Evolutionary conservation across 2,888 invertebrate genomes (phyloP).

Genomic region (Clepsis dumicolana): DNA sequence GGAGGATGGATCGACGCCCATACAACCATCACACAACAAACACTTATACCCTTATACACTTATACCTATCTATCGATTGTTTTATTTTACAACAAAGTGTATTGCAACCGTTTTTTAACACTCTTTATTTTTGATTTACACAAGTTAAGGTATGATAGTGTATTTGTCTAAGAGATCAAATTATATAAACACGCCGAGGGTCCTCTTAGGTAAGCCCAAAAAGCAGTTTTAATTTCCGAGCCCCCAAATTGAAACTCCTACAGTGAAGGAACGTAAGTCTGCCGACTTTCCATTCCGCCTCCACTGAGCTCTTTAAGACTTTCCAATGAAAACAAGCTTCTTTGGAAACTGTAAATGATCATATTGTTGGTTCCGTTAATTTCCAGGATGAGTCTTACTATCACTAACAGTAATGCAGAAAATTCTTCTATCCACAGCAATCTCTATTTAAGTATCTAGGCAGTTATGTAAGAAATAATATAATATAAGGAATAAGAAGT

Average conservation of each 20-base stretch:
- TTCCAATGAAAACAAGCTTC: conserved; percentile 33
- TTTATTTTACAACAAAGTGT: too few relatives aligned
- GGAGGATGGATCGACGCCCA: too few relatives aligned
- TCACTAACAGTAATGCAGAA: too few relatives aligned
- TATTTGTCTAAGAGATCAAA: not conserved
- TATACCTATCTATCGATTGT: too few relatives aligned
- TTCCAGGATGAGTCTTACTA: not conserved
- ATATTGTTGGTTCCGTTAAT: conserved; percentile 8
- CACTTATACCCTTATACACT: too few relatives aligned
- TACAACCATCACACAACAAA: too few relatives aligned
- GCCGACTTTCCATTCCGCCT: conserved; percentile 27
- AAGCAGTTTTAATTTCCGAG: conserved; percentile 28
- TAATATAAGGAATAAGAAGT: too few relatives aligned
- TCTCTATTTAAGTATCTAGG: too few relatives aligned
- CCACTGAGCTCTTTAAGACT: conserved; percentile 36
- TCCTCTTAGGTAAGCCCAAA: conserved; percentile 10
- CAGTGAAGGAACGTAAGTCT: conserved; percentile 32
- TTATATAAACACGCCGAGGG: conserved; percentile 5
- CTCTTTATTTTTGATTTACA: too few relatives aligned
- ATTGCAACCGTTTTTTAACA: too few relatives aligned
- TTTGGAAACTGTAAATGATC: conserved; percentile 26
- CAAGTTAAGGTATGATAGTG: not conserved
- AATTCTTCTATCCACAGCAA: too few relatives aligned
- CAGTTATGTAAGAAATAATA: too few relatives aligned
- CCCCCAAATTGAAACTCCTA: conserved; percentile 35